phyloP scores from a whole-genome alignment of 2,888 invertebrate genomes.

The Luperina nickerlii region DNA sequence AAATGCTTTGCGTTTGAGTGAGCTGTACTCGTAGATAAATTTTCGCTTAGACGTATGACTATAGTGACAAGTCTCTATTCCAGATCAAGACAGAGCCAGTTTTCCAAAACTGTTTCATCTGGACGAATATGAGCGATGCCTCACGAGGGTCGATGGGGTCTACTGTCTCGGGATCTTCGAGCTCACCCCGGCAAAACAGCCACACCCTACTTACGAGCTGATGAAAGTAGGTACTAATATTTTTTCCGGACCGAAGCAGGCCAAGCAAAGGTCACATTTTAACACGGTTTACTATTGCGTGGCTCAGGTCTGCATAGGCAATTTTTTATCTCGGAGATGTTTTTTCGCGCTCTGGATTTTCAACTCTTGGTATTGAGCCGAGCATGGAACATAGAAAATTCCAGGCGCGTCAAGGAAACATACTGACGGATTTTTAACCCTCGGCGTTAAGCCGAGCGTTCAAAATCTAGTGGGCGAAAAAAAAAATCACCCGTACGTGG shows the following conservation, averaged over 20 bases:
- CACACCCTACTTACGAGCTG: conserved; percentile 60
- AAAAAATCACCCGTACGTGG: neutral
- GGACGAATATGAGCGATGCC: conserved; percentile 69
- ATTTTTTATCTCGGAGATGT: too few species aligned
- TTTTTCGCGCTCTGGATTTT: too few species aligned
- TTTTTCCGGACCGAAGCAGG: too few species aligned
- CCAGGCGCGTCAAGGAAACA: too few species aligned
- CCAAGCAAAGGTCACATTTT: neutral
- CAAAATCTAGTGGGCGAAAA: too few species aligned
- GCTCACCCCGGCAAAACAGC: conserved; percentile 50
- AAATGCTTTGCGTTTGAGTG: too few species aligned
- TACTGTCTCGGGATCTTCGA: conserved; percentile 70
- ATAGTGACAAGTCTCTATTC: conserved; percentile 22
- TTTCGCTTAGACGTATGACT: neutral
- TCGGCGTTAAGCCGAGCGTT: too few species aligned
- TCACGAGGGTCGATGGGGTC: conserved; percentile 59
- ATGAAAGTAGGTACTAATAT: conserved; percentile 58
- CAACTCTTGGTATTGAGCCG: too few species aligned
- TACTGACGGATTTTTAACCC: too few species aligned
- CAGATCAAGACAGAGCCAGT: conserved; percentile 61
- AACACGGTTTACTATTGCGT: neutral
- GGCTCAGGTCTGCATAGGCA: too few species aligned
- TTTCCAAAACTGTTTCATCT: conserved; percentile 69
- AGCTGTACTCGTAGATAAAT: neutral
- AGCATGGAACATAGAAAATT: too few species aligned